Evolutionary conservation across 1,140 invertebrate genomes (phyloP), one percentile per base, ranked within the genome.

Genomic region (Bombus balteatus): DNA sequence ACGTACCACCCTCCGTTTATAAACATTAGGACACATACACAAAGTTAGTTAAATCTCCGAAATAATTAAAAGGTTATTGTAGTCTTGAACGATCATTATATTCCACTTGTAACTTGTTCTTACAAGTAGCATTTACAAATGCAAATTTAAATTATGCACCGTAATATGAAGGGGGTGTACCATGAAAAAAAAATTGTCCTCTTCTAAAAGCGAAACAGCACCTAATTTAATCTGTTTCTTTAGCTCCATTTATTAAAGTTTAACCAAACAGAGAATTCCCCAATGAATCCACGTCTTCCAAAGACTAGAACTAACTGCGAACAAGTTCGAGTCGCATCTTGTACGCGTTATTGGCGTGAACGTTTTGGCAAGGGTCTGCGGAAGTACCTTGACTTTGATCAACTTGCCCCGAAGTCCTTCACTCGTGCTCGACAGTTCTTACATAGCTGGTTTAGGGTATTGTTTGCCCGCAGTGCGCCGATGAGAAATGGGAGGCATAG

Each of bases 401-500:
- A 92, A 92, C 90, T 91, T 92, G 92, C 85, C 66, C 53, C 87
- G 78, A 74, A 85, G 70, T 87, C 79, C 80, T 91, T 87, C 87
- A 65, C 86, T 70, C 71, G 71, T 62, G 74, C 86, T 76, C 86
- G 83, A 87, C 88, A 90, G 88, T 92, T 90, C 89, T 91, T 91
- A 90, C 76, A 43, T 72, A 62, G 71, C 66, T 73, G 83, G 91
- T 87, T 89, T 89, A 85, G 76, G 87, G 88, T 91, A 93, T 93
- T 94, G 92, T 92, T 93, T 91, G 89, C 84, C 88, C 84, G 88
- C 86, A 81, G 88, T 80, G 74, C 86, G 81, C 81, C 88, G 79
- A 92, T 94, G 93, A 94, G 93, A 94, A 94, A 94, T 94, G 92
- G 89, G 77, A 47, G 83, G 73, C 93, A 94, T 94, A 94, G 92